A percentile compares a stretch with the other conserved stretches of the same genome.
These are phyloP conservation scores for Felis chaus DNA, from an alignment of 2,113 vertebrate genomes.

Conservation along the genomic window DNA sequence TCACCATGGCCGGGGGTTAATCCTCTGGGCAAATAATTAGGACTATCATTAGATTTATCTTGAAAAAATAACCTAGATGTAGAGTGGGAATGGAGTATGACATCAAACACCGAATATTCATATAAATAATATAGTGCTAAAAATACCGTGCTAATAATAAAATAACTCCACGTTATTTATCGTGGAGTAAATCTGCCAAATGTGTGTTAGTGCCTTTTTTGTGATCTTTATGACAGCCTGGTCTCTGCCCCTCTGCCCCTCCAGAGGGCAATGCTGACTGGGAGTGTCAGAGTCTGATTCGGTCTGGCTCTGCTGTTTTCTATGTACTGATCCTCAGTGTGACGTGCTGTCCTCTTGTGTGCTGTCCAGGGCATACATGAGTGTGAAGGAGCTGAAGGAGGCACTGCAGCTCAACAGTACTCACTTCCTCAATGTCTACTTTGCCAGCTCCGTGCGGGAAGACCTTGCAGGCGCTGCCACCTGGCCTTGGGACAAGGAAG, in stretches of 20 bases:
- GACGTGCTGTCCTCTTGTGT: not conserved
- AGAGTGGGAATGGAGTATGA: not conserved
- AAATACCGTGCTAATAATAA: not conserved
- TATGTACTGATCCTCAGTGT: not conserved
- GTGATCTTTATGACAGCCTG: not conserved
- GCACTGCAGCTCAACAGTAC: slow-evolving; percentile 91
- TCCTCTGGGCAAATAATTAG: not conserved
- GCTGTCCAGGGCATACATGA: slow-evolving; percentile 92
- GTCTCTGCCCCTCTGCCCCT: not conserved
- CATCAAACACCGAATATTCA: not conserved
- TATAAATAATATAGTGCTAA: not conserved
- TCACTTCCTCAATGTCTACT: slow-evolving; percentile 96
- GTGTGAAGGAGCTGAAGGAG: slow-evolving; percentile 97
- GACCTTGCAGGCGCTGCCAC: slow-evolving; percentile 96
- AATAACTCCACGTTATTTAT: not conserved
- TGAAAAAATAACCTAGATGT: not conserved
- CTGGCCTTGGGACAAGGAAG: slow-evolving; percentile 99
- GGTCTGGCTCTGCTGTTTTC: not conserved
- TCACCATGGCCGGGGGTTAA: not conserved
- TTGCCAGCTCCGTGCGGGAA: slow-evolving; percentile 94
- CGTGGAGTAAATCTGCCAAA: not conserved
- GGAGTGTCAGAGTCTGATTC: not conserved
- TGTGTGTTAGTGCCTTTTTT: not conserved
- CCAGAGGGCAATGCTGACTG: not conserved
- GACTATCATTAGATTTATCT: not conserved